These are phyloP conservation scores for Psix sp. DNA, from an alignment of 1,140 invertebrate species.

Conservation along the genomic window DNA sequence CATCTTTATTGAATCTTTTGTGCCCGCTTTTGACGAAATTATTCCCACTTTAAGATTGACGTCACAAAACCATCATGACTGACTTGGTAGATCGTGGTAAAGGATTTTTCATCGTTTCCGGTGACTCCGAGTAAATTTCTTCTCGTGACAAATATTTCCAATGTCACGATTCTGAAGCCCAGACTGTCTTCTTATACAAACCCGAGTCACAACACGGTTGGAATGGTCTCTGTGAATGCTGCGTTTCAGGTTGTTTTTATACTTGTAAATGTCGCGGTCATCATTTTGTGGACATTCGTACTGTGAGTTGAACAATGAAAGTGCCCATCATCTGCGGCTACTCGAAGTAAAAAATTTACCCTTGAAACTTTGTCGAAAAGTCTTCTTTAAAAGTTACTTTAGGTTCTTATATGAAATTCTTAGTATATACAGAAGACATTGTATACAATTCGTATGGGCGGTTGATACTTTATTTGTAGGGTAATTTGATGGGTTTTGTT, in stretches of 20 bases:
- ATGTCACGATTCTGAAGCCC: slow-evolving; percentile 35
- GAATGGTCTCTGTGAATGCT: slow-evolving; percentile 45
- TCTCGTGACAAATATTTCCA: slow-evolving; percentile 44
- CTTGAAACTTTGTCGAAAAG: background rate
- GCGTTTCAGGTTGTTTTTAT: slow-evolving; percentile 28
- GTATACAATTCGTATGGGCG: no score
- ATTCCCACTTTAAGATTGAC: background rate
- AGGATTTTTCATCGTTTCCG: slow-evolving; percentile 17
- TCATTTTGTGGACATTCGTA: slow-evolving; percentile 42
- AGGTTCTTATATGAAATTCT: no score
- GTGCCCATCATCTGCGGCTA: slow-evolving; percentile 15
- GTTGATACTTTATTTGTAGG: no score
- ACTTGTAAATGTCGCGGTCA: slow-evolving; percentile 19
- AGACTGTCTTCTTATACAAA: slow-evolving; percentile 64
- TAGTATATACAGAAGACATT: no score
- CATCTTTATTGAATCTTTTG: background rate
- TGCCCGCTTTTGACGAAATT: background rate
- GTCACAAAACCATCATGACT: background rate
- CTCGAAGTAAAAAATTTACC: slow-evolving; percentile 37
- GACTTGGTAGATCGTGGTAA: background rate
- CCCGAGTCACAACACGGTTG: slow-evolving; percentile 66
- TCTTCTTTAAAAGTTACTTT: no score
- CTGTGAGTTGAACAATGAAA: slow-evolving; percentile 30
- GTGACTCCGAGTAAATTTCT: slow-evolving; percentile 14
- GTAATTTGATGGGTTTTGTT: no score